phyloP scores from a whole-genome alignment of 2,113 vertebrate genomes.

The Tachycineta bicolor region DNA sequence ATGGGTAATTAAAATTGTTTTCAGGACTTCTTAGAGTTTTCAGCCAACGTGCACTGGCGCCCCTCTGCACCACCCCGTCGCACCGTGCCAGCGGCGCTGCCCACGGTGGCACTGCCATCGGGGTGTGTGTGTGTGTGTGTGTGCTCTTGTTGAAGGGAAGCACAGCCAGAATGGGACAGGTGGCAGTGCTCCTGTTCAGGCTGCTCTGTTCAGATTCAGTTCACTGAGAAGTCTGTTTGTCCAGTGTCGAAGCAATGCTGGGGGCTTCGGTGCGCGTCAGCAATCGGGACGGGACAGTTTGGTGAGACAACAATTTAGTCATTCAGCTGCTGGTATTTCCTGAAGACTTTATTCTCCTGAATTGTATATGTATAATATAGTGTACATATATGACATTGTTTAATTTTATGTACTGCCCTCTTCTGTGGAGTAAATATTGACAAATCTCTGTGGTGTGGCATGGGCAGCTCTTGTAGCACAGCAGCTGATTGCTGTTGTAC shows the following conservation, averaged over 20 bases:
- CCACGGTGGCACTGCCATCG: fast-evolving
- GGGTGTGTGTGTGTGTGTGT: fast-evolving
- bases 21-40: not conserved
- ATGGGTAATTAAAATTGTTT: not conserved
- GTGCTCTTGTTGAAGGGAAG: not conserved
- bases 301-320: not conserved
- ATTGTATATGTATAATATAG: not conserved
- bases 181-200: not conserved
- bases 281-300: not conserved
- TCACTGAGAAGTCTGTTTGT: not conserved
- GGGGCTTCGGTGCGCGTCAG: fast-evolving
- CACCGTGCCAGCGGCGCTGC: fast-evolving
- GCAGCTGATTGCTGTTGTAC: not conserved
- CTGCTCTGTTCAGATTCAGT: not conserved
- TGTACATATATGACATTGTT: not conserved
- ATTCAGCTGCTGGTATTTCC: not conserved
- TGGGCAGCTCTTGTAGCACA: not conserved
- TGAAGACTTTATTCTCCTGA: not conserved
- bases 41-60: fast-evolving
- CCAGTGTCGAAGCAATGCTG: not conserved
- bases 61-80: fast-evolving
- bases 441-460: not conserved
- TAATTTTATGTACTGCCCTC: not conserved
- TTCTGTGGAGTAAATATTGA: not conserved
- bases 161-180: not conserved